These are phyloP conservation scores for Neoitamus cyanurus DNA, from an alignment of 2,888 invertebrate genomes.

Conservation along the genomic window DNA sequence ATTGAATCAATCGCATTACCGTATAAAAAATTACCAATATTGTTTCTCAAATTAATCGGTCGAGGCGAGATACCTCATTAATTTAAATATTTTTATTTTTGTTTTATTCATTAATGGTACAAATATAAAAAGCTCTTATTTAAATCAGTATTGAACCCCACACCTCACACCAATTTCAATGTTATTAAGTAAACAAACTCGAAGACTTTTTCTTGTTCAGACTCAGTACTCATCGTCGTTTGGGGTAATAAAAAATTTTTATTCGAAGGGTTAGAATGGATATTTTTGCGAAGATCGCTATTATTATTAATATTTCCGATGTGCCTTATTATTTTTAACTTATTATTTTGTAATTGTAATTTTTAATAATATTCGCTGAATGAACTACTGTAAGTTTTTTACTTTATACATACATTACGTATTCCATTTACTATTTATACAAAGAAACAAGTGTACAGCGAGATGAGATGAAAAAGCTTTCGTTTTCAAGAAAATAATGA, in stretches of 20 bases:
- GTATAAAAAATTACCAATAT: too few relatives aligned
- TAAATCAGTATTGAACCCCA: background rate
- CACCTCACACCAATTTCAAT: background rate
- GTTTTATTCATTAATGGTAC: too few relatives aligned
- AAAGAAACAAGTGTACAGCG: background rate
- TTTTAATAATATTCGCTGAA: slow-evolving; percentile 27
- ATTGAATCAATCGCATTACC: too few relatives aligned
- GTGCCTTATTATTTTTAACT: slow-evolving; percentile 44
- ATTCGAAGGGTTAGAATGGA: background rate
- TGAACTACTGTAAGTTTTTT: slow-evolving; percentile 11
- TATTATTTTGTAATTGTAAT: slow-evolving; percentile 27
- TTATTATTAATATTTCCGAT: slow-evolving; percentile 35
- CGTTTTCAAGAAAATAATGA: slow-evolving; percentile 18
- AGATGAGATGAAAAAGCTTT: slow-evolving; percentile 12
- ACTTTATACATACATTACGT: slow-evolving; percentile 23
- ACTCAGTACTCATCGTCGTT: background rate
- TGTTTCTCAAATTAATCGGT: too few relatives aligned
- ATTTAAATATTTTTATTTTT: too few relatives aligned
- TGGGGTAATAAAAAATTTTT: background rate
- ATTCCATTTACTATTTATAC: slow-evolving; percentile 23
- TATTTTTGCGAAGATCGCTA: background rate
- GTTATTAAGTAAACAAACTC: background rate
- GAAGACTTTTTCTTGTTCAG: background rate
- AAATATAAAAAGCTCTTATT: too few relatives aligned
- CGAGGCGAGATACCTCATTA: too few relatives aligned